Conservation (phyloP, 2,797 vertebrate genomes). For the Phalanger gymnotis region DNA sequence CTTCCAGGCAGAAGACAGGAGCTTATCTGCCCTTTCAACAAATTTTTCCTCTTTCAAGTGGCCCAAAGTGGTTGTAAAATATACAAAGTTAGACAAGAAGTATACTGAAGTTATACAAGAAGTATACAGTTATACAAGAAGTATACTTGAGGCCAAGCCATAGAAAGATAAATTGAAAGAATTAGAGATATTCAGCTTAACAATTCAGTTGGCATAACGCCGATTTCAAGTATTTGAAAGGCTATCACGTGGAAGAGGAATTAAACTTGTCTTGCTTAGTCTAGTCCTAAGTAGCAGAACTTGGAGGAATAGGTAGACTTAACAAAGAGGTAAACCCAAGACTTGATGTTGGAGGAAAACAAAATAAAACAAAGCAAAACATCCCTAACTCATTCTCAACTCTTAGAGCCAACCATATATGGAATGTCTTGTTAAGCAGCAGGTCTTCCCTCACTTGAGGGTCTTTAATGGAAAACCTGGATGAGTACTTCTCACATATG, state of each 20-base stretch:
- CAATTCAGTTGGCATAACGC: background rate
- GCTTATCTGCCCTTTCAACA: background rate
- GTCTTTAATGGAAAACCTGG: background rate
- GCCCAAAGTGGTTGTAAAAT: background rate
- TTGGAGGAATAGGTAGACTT: background rate
- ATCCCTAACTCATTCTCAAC: background rate
- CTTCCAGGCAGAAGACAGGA: background rate
- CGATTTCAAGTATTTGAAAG: background rate
- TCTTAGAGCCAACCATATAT: background rate
- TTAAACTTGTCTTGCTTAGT: background rate
- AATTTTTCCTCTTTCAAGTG: background rate
- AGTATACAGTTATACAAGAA: no score
- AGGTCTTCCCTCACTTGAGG: background rate
- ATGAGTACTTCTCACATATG: background rate
- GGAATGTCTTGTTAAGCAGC: background rate
- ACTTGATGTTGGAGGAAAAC: background rate
- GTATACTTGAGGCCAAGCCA: background rate
- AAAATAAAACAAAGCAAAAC: background rate
- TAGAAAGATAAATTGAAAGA: background rate
- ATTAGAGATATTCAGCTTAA: background rate
- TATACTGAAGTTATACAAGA: no score
- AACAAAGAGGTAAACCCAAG: background rate
- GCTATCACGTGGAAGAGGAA: background rate
- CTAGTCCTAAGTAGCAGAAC: background rate
- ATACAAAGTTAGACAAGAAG: background rate